phyloP scores from a whole-genome alignment of 2,113 vertebrate genomes.

The Rhinoptilus africanus region DNA sequence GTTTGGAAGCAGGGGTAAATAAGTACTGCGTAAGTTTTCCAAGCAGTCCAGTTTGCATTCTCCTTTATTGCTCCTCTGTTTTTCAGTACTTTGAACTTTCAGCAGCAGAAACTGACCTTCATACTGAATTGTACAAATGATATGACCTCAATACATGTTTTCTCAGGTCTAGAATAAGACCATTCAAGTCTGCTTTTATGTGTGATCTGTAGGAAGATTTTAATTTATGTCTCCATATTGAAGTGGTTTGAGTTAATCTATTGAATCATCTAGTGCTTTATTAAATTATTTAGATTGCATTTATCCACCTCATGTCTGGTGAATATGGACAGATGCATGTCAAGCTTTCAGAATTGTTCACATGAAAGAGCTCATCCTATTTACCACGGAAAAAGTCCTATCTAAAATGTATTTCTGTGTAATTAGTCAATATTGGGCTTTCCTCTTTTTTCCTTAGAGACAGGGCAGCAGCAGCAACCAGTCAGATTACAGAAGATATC shows the following conservation, averaged over 20 bases:
- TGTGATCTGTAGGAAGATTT: constrained; percentile 6
- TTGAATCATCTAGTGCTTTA: background rate
- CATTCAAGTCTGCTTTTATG: background rate
- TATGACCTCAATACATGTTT: background rate
- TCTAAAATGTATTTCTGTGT: constrained; percentile 27
- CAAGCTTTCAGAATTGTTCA: background rate
- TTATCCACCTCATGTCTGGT: background rate
- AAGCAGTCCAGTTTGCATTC: background rate
- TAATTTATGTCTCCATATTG: background rate
- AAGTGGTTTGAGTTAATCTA: background rate
- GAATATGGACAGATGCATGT: background rate
- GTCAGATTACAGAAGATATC: constrained; percentile 63
- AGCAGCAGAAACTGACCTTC: background rate
- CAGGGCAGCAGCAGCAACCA: constrained; percentile 65
- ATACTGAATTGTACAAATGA: background rate
- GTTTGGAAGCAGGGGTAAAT: background rate
- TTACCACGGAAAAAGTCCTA: constrained; percentile 19
- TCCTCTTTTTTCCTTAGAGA: constrained; percentile 66
- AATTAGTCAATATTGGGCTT: constrained; percentile 42
- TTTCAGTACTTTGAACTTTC: background rate
- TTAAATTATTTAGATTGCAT: background rate
- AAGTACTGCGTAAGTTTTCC: background rate
- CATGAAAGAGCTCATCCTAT: background rate
- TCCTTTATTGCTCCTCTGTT: background rate
- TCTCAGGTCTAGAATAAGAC: background rate